A percentile compares a stretch with the other conserved stretches of the same genome.
Conservation (phyloP, 2,113 vertebrate genomes). For the Phyllopteryx taeniolatus region DNA sequence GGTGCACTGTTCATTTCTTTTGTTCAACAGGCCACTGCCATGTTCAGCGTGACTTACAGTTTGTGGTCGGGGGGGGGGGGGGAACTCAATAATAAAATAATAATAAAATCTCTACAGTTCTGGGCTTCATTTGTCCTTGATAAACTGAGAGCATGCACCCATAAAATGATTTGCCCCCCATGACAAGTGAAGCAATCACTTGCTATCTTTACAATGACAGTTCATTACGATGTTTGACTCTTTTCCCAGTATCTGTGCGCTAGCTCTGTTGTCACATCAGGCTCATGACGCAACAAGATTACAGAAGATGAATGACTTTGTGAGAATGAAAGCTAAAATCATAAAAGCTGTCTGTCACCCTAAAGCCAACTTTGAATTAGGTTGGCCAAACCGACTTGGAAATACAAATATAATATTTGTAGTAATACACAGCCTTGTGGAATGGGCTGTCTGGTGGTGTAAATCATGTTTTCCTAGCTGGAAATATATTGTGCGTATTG, state of each 20-base stretch:
- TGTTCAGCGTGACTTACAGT: slow-evolving; percentile 1
- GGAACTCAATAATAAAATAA: slow-evolving; percentile 10
- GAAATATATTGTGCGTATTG: not conserved
- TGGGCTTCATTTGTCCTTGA: slow-evolving; percentile 46
- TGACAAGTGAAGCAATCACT: slow-evolving; percentile 66
- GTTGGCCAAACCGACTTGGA: not conserved
- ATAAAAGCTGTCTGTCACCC: slow-evolving; percentile 37
- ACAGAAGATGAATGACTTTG: slow-evolving; percentile 51
- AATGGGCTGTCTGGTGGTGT: not conserved
- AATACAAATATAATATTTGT: not conserved
- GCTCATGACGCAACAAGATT: slow-evolving; percentile 39
- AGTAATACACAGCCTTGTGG: not conserved
- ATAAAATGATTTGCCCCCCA: slow-evolving; percentile 52
- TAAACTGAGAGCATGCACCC: slow-evolving; percentile 44
- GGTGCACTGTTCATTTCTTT: not conserved
- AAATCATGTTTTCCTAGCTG: not conserved
- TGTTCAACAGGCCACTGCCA: not conserved
- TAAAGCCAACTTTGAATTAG: slow-evolving; percentile 15
- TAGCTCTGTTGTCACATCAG: slow-evolving; percentile 62
- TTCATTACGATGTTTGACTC: slow-evolving; percentile 79
- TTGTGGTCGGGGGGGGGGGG: not conserved
- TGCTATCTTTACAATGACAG: slow-evolving; percentile 63
- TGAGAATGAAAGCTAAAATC: slow-evolving; percentile 36
- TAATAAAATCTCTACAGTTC: not conserved
- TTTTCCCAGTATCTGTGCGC: slow-evolving; percentile 67